phyloP scores from a whole-genome alignment of 2,888 invertebrate species.

The Ophonus ardosiacus region DNA sequence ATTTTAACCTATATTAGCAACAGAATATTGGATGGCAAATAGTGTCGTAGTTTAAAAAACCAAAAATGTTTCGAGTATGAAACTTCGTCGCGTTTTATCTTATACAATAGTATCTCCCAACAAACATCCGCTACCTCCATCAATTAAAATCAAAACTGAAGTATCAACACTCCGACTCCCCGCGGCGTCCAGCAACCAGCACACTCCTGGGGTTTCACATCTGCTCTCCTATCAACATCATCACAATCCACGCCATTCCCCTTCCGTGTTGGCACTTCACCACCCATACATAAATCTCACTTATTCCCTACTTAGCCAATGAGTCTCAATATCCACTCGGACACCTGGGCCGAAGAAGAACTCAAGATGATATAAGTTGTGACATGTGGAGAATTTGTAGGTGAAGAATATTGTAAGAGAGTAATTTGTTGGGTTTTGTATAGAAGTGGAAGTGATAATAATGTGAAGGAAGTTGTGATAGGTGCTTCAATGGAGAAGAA shows the following conservation, averaged over 20 bases:
- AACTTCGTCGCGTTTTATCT: too few species aligned
- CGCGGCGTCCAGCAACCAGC: neutral
- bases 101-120: too few species aligned
- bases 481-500: too few species aligned
- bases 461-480: neutral
- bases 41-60: too few species aligned
- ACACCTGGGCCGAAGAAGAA: constrained; percentile 50
- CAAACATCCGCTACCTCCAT: too few species aligned
- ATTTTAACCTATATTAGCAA: too few species aligned
- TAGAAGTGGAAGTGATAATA: neutral
- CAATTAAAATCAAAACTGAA: too few species aligned
- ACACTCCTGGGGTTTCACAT: constrained; percentile 38
- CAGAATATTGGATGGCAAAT: too few species aligned
- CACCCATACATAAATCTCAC: constrained; percentile 49
- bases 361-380: constrained; percentile 9
- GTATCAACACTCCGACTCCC: constrained; percentile 5
- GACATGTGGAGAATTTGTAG: constrained; percentile 22
- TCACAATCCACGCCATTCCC: constrained; percentile 5
- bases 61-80: too few species aligned
- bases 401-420: neutral
- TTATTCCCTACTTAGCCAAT: constrained; percentile 48
- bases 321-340: constrained; percentile 1
- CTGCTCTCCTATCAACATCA: constrained; percentile 48
- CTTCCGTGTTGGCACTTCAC: constrained; percentile 52
- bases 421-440: constrained; percentile 10